Conservation (phyloP, 2,113 vertebrate species). For the Sapayoa aenigma region DNA sequence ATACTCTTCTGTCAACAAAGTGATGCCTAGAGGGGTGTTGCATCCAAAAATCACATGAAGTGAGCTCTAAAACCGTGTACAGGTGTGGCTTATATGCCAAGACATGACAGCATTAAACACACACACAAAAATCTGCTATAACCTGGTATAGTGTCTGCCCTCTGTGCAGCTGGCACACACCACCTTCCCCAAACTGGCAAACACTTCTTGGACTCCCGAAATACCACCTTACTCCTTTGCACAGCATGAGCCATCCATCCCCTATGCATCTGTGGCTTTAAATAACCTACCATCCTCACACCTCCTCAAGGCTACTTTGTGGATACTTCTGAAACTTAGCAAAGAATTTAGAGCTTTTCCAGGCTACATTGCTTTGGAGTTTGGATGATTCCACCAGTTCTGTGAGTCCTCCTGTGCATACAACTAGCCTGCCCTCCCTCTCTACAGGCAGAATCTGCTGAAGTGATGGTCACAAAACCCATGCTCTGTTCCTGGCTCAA, state of each 20-base stretch:
- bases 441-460: background rate
- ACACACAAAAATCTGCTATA: background rate
- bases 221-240: background rate
- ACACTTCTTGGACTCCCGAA: background rate
- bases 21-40: background rate
- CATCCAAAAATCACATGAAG: background rate
- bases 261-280: background rate
- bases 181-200: background rate
- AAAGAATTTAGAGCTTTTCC: background rate
- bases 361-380: background rate
- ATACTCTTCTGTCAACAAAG: background rate
- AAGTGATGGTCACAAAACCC: background rate
- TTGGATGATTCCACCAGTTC: background rate
- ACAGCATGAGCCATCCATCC: background rate
- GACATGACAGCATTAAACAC: background rate
- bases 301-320: background rate
- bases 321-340: background rate
- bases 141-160: background rate
- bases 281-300: background rate
- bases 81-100: background rate
- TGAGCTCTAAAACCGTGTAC: background rate
- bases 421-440: background rate
- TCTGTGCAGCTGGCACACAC: background rate
- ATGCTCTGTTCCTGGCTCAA: background rate
- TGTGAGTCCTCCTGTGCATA: background rate